Base-by-base conservation (phyloP, 2,797 vertebrate species). In the Gallinago stenura region DNA sequence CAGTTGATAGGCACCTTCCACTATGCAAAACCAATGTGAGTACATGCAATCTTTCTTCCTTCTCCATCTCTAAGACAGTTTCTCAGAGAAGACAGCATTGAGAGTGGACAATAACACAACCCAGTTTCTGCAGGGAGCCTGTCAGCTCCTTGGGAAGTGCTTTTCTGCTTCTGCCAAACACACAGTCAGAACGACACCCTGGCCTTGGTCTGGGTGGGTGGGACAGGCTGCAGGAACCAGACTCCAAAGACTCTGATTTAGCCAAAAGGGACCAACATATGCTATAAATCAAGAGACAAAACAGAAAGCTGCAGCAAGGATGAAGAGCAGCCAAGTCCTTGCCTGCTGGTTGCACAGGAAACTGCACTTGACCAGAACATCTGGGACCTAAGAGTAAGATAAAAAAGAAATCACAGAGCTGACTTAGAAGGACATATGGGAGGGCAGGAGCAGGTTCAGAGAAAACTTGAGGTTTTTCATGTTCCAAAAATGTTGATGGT, bases 381-480 rank as follows among this genome's bases (percentile, higher is more conserved):
- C 76, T 89, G 77, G 43, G 56, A 92, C 76, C 31, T 45, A 41
- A 81, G 66, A 33, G 77, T 5, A 71, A 85, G n/a, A 90, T 13
- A 28, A 83, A 78, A 93, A 86, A 87, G 35, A 89, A 87, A 83
- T 60, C 51, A 75, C 71, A 72, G 54, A 62, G 51, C 31, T 90
- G 83, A 65, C 73, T 95, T 37, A 25, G 39, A 79, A 75, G 26
- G 50, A 46, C n/a, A 61, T 1, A 9, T 28, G 15, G 54, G 61
- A 95, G 30, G 62, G 39, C 37, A 91, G 46, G 37, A 93, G 35
- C 35, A 83, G 25, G 10, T 50, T 79, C 61, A 72, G 41, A 90
- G 73, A 91, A 94, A 88, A 93, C 79, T 3, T 53, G 17, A 96
- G 88, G 87, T 17, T 93, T 82, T 93, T 31, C 39, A 53, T 83